These are phyloP conservation scores for Nudaria mundana DNA, from an alignment of 2,888 invertebrate genomes.

Conservation along the genomic window DNA sequence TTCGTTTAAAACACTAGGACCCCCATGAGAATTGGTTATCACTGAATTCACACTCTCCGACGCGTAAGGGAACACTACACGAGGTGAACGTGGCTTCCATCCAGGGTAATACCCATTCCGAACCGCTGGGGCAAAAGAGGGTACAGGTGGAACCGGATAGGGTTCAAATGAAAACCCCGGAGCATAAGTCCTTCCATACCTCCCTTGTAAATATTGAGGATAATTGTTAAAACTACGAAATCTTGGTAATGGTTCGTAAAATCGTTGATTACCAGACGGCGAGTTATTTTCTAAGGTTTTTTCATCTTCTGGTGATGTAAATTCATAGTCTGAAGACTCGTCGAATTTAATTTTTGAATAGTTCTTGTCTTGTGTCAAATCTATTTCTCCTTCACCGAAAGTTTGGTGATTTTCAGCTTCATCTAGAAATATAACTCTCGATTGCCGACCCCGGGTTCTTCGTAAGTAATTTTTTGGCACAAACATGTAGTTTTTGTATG, in stretches of 20 bases:
- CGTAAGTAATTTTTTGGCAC: slow-evolving; percentile 58
- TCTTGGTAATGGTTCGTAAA: slow-evolving; percentile 58
- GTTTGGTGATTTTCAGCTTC: slow-evolving; percentile 62
- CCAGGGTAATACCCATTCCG: slow-evolving; percentile 62
- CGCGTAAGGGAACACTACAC: slow-evolving; percentile 74
- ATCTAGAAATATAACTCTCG: slow-evolving; percentile 63
- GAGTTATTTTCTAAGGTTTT: slow-evolving; percentile 40
- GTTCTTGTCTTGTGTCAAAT: slow-evolving; percentile 56
- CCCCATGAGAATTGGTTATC: slow-evolving; percentile 71
- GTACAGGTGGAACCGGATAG: slow-evolving; percentile 32
- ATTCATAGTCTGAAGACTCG: slow-evolving; percentile 71
- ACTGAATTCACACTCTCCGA: slow-evolving; percentile 61
- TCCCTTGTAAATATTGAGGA: slow-evolving; percentile 60
- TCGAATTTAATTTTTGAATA: slow-evolving; percentile 72
- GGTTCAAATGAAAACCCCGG: slow-evolving; percentile 63
- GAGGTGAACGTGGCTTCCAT: slow-evolving; percentile 73
- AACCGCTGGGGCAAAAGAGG: slow-evolving; percentile 49
- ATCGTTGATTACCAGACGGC: slow-evolving; percentile 63
- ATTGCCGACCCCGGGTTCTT: slow-evolving; percentile 41
- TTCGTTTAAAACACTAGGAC: slow-evolving; percentile 50
- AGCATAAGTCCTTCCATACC: slow-evolving; percentile 63
- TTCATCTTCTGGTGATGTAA: slow-evolving; percentile 58
- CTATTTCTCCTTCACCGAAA: slow-evolving; percentile 67
- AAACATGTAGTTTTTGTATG: slow-evolving; percentile 63
- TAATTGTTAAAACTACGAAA: slow-evolving; percentile 46